A percentile compares a stretch with the other conserved stretches of the same genome.
Evolutionary conservation across 2,888 invertebrate genomes (phyloP).

Genomic region (Agonopterix alstromeriana): DNA sequence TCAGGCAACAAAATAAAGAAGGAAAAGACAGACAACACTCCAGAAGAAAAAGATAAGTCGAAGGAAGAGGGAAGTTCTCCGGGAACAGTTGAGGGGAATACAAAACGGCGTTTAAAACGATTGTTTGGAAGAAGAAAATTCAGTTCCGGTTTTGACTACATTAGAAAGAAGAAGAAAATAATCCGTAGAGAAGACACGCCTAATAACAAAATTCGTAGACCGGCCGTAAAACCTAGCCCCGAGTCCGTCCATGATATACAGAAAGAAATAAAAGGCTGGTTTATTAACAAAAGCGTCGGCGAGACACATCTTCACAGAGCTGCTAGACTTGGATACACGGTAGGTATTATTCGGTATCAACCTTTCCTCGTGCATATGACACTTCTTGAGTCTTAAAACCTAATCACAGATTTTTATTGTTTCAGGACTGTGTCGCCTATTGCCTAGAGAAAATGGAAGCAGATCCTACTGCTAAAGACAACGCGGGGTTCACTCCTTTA

Average conservation of each 20-base stretch:
- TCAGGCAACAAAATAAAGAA: conserved; percentile 47
- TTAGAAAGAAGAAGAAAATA: conserved; percentile 90
- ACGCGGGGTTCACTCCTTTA: conserved; percentile 94
- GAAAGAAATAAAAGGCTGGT: conserved; percentile 92
- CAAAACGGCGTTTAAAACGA: conserved; percentile 77
- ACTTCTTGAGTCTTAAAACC: background rate
- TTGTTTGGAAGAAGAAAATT: conserved; percentile 84
- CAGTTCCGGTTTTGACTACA: conserved; percentile 92
- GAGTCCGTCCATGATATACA: conserved; percentile 86
- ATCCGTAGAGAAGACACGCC: conserved; percentile 70
- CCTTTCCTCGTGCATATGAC: background rate
- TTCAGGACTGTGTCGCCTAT: conserved; percentile 91
- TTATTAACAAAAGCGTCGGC: conserved; percentile 95
- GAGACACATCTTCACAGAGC: conserved; percentile 95
- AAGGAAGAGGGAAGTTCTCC: conserved; percentile 52
- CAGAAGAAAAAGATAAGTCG: conserved; percentile 58
- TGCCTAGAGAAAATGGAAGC: conserved; percentile 91
- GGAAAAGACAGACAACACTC: conserved; percentile 28
- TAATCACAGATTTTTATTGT: conserved; percentile 7
- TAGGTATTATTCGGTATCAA: conserved; percentile 57
- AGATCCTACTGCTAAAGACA: conserved; percentile 91
- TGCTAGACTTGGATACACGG: conserved; percentile 91
- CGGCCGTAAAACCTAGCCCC: conserved; percentile 73
- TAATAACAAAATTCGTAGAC: conserved; percentile 61
- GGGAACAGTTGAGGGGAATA: conserved; percentile 43